Percentiles rank a stretch among this genome's conserved stretches.
Evolutionary conservation across 2,113 vertebrate genomes (phyloP).

Genomic region (Chionodraco myersi): DNA sequence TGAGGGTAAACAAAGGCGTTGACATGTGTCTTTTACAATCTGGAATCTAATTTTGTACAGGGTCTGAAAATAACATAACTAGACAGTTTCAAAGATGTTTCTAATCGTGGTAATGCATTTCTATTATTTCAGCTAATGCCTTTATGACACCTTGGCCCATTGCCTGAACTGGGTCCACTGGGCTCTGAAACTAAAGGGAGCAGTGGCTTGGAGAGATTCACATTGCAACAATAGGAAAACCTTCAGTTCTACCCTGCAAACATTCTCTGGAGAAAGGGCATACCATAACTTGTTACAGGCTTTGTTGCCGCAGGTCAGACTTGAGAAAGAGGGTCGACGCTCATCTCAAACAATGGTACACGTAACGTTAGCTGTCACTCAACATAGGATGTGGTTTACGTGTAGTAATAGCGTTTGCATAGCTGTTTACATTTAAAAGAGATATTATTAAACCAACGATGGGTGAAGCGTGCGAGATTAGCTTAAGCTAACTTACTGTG

Average conservation of each 20-base stretch:
- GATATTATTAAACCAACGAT: not conserved
- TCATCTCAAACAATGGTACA: not conserved
- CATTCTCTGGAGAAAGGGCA: not conserved
- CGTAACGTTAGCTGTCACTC: not conserved
- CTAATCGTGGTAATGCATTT: not conserved
- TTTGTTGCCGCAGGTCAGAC: constrained; percentile 13
- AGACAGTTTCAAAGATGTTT: too few species aligned
- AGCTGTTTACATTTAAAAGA: not conserved
- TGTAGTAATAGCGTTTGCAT: not conserved
- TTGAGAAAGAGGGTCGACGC: not conserved
- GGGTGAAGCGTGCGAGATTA: not conserved
- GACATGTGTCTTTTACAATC: not conserved
- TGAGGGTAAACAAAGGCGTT: constrained; percentile 5
- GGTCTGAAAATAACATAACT: too few species aligned
- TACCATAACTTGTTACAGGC: constrained; percentile 10
- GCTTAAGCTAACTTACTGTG: not conserved
- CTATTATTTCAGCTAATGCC: not conserved
- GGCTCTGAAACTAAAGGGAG: constrained; percentile 26
- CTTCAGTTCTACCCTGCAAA: not conserved
- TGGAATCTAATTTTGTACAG: not conserved
- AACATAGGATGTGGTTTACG: too few species aligned
- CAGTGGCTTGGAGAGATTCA: constrained; percentile 10
- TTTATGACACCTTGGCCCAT: not conserved
- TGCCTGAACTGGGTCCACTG: not conserved
- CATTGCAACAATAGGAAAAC: not conserved